Evolutionary conservation across 64 coral and sea anemone genomes (phyloP).

Genomic region (Montipora foliosa): DNA sequence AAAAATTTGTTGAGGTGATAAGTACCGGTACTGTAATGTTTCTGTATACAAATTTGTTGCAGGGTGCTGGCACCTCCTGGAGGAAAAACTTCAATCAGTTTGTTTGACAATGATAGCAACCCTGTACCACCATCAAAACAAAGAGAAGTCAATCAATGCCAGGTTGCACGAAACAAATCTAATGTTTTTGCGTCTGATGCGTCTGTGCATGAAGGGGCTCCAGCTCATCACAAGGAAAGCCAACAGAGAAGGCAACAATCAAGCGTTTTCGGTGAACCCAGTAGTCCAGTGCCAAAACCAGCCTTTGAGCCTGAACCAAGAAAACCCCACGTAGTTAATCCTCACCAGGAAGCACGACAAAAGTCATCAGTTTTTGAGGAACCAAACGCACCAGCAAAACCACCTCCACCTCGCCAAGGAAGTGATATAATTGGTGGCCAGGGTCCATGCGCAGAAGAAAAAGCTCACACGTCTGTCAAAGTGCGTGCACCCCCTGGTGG

Average conservation of each 20-base stretch:
- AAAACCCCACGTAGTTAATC: slow-evolving; percentile 25
- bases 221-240: slow-evolving; percentile 36
- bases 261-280: slow-evolving; percentile 69
- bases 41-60: background rate
- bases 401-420: slow-evolving; percentile 51
- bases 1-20: no score
- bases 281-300: background rate
- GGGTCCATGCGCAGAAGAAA: slow-evolving; percentile 28
- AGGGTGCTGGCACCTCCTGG: slow-evolving; percentile 97
- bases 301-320: slow-evolving; percentile 30
- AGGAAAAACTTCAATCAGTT: slow-evolving; percentile 89
- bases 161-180: slow-evolving; percentile 90
- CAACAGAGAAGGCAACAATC: slow-evolving; percentile 72
- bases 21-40: background rate
- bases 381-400: slow-evolving; percentile 21
- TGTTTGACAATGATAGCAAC: slow-evolving; percentile 69
- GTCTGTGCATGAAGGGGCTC: background rate
- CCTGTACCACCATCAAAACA: background rate
- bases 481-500: slow-evolving; percentile 86
- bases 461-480: slow-evolving; percentile 79
- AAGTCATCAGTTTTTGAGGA: slow-evolving; percentile 60
- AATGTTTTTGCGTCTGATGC: slow-evolving; percentile 79
- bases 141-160: slow-evolving; percentile 85
- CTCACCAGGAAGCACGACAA: slow-evolving; percentile 71
- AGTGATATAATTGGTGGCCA: slow-evolving; percentile 46